Conservation (phyloP, 2,888 invertebrate species). For the Drosophila tanythrix region DNA sequence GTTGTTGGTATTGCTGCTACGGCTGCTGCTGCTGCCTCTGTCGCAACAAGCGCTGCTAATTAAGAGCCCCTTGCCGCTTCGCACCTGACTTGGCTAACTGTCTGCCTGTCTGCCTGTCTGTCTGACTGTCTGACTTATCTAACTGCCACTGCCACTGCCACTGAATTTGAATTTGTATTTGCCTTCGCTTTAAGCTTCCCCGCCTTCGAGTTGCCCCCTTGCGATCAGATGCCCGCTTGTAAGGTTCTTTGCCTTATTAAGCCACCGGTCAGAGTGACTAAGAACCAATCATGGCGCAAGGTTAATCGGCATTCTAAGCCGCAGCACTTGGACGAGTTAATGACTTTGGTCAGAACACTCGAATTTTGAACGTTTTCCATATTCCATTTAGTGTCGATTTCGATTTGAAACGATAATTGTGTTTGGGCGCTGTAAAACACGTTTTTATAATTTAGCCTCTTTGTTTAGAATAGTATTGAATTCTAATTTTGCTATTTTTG, state of each 20-base stretch:
- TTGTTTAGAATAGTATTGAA: slow-evolving; percentile 17
- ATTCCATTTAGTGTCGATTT: slow-evolving; percentile 46
- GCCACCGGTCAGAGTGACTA: slow-evolving; percentile 43
- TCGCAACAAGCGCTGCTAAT: slow-evolving; percentile 69
- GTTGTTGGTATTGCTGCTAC: slow-evolving; percentile 25
- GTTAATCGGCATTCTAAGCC: slow-evolving; percentile 73
- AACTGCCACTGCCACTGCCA: slow-evolving; percentile 61
- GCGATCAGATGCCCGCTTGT: slow-evolving; percentile 42
- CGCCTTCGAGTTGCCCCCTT: not conserved
- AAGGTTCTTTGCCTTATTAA: slow-evolving; percentile 76
- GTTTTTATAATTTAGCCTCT: slow-evolving; percentile 37
- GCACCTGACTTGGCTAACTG: slow-evolving; percentile 1
- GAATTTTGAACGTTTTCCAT: slow-evolving; percentile 52
- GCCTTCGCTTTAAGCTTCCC: slow-evolving; percentile 33
- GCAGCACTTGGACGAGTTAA: slow-evolving; percentile 60
- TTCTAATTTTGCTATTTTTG: not conserved
- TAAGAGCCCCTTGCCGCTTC: slow-evolving; percentile 47
- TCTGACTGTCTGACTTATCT: slow-evolving; percentile 36
- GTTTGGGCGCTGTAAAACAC: slow-evolving; percentile 33
- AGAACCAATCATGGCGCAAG: slow-evolving; percentile 72
- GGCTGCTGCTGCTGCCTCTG: slow-evolving; percentile 48
- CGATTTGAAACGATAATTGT: slow-evolving; percentile 17
- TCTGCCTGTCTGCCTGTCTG: slow-evolving; percentile 3
- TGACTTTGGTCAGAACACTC: slow-evolving; percentile 74
- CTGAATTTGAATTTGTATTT: slow-evolving; percentile 28